These are phyloP conservation scores for Otocyon megalotis DNA, from an alignment of 2,113 vertebrate genomes.

Conservation along the genomic window DNA sequence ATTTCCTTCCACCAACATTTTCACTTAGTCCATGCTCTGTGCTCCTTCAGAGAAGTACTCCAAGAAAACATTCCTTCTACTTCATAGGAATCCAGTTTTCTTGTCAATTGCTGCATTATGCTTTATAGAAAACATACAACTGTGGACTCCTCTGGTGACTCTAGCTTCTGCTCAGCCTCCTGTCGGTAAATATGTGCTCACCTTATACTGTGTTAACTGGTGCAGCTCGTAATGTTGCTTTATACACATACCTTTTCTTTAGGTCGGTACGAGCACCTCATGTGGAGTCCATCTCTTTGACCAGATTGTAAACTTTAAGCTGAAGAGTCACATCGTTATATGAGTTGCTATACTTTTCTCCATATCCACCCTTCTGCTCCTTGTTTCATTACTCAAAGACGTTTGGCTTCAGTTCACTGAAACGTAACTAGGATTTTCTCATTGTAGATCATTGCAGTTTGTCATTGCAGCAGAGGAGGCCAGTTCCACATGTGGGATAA, in stretches of 20 bases:
- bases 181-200: background rate
- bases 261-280: background rate
- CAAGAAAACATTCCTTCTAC: background rate
- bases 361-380: background rate
- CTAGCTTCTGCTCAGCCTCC: background rate
- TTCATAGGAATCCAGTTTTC: background rate
- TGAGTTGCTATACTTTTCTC: background rate
- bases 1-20: constrained; percentile 21
- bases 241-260: background rate
- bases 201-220: background rate
- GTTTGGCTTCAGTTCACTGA: background rate
- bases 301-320: background rate
- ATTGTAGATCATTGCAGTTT: background rate
- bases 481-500: background rate
- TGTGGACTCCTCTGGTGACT: background rate
- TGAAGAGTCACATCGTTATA: background rate
- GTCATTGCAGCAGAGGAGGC: background rate
- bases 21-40: background rate
- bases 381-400: background rate
- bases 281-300: background rate
- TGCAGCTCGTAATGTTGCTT: background rate
- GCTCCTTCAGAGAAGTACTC: background rate
- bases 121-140: background rate
- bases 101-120: background rate
- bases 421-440: background rate